Evolutionary conservation across 2,797 vertebrate species (phyloP), one percentile per base, ranked within the genome.

Genomic region (Danio jaintianensis): DNA sequence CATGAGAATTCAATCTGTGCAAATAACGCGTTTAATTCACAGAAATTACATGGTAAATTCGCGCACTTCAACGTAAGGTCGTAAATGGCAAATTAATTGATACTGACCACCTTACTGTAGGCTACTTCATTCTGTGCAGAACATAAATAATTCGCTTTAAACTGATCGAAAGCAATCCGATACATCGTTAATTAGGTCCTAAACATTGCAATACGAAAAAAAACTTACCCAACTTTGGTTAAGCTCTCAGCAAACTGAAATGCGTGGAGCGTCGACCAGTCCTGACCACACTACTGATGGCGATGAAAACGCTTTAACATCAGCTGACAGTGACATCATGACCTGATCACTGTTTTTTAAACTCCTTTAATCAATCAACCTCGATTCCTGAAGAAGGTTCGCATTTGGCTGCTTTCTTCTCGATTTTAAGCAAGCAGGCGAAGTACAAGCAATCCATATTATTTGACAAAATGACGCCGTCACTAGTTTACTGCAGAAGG

Each of bases 291-390:
- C 22, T 52, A 22, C 22, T 52, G 67, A 70, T 8, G 50, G 52
- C 15, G 22, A 43, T 50, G 9, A n/a, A 70, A 52, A 55, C 5
- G 58, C 11, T 64, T 47, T 63, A 8, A 42, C 18, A 47, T 79
- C 78, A 79, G 68, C 78, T 79, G 78, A 79, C 59, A 72, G 7
- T 64, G 68, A 72, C 47, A 45, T 72, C 77, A 42, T 42, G 58
- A 50, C 55, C 12, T 16, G 42, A 58, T 47, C 50, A 18, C 11
- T 40, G 76, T 50, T 36, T 16, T 59, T 43, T 43, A 2, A 43
- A 53, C 6, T 2, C 36, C 20, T 79, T 62, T 7, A 59, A 69
- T 78, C 75, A 50, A 42, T 36, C 75, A 18, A 8, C 0, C 13
- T 22, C 38, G 1, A 15, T 61, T 20, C 6, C 9, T 18, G 9